Conservation (phyloP, 2,888 invertebrate genomes). For the Polylopha cassiicola region DNA sequence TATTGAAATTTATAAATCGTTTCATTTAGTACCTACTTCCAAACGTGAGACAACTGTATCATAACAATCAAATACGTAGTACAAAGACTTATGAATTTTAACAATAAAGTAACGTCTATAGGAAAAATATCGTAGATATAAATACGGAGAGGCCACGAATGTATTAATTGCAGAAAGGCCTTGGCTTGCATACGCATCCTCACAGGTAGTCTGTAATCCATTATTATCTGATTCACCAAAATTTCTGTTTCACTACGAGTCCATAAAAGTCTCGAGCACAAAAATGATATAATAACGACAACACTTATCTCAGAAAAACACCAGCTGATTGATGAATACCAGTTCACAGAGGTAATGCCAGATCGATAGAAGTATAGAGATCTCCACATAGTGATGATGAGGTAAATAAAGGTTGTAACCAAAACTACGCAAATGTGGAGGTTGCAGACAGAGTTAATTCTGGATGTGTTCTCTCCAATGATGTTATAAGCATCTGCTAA, state of each 20-base stretch:
- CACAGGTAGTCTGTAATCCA: too few species aligned
- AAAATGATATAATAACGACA: conserved; percentile 41
- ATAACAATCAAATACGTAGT: too few species aligned
- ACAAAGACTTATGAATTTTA: too few species aligned
- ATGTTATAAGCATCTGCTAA: conserved; percentile 42
- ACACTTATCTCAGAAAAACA: conserved; percentile 38
- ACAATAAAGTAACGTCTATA: too few species aligned
- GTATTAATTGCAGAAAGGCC: too few species aligned
- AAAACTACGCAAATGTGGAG: conserved; percentile 53
- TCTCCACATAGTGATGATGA: conserved; percentile 48
- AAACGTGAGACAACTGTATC: too few species aligned
- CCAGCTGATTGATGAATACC: conserved; percentile 40
- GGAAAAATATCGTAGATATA: too few species aligned
- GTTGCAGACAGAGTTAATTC: conserved; percentile 49
- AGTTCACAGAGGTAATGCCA: conserved; percentile 28
- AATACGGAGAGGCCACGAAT: too few species aligned
- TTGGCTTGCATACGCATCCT: too few species aligned
- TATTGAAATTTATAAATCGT: too few species aligned
- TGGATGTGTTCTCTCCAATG: conserved; percentile 41
- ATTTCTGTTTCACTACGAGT: conserved; percentile 43
- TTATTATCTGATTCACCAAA: conserved; percentile 48
- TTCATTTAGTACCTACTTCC: too few species aligned
- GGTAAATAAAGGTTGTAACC: conserved; percentile 45
- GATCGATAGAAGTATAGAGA: conserved; percentile 40
- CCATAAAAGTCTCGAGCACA: conserved; percentile 43